phyloP scores from a whole-genome alignment of 2,797 vertebrate species.

The Gymnoscopelus braueri region DNA sequence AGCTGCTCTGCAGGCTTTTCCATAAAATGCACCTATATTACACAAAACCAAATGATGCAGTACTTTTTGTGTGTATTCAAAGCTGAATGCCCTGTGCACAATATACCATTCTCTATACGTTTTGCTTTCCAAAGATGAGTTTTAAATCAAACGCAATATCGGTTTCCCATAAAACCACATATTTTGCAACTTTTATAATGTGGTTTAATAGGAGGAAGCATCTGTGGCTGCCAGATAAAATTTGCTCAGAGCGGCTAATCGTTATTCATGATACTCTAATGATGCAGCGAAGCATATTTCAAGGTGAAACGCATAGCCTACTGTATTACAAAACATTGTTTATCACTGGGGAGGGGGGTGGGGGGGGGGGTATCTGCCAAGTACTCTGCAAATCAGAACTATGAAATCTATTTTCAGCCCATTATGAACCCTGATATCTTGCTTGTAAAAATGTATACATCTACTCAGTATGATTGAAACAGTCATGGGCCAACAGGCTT shows the following conservation, averaged over 20 bases:
- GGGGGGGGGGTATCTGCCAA: constrained; percentile 7
- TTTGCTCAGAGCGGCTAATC: constrained; percentile 9
- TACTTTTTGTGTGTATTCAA: constrained; percentile 34
- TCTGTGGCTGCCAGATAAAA: background rate
- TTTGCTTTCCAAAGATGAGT: constrained; percentile 1
- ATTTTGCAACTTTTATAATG: constrained; percentile 34
- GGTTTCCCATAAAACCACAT: background rate
- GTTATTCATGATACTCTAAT: constrained; percentile 24
- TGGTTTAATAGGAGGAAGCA: constrained; percentile 22
- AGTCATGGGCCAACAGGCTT: constrained; percentile 37
- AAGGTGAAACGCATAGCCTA: constrained; percentile 43
- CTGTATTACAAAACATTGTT: constrained; percentile 39
- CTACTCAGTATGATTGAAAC: constrained; percentile 39
- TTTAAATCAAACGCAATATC: background rate
- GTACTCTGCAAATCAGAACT: constrained; percentile 21
- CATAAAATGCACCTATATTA: constrained; percentile 31
- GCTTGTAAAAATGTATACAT: constrained; percentile 52
- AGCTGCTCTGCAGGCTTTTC: constrained; percentile 32
- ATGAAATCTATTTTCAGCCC: constrained; percentile 50
- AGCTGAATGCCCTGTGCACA: constrained; percentile 28
- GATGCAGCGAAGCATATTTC: constrained; percentile 53
- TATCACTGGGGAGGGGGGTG: constrained; percentile 23
- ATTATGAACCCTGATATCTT: constrained; percentile 36
- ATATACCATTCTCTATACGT: constrained; percentile 21
- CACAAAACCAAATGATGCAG: constrained; percentile 13